These are phyloP conservation scores for Ferrisia virgata DNA, from an alignment of 2,888 invertebrate genomes.

Conservation along the genomic window DNA sequence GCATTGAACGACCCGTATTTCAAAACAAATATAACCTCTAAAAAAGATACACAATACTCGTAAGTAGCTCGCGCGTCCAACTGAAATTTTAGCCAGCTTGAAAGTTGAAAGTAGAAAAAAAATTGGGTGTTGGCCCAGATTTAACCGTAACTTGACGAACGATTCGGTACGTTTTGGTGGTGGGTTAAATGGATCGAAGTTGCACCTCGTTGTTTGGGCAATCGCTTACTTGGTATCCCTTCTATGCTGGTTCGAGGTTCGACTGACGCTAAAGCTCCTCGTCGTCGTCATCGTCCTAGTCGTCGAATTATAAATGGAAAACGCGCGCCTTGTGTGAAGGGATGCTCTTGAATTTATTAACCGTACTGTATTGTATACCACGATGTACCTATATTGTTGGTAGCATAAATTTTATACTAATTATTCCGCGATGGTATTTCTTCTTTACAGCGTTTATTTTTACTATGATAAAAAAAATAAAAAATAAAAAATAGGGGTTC, in stretches of 20 bases:
- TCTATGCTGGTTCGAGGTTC: background rate
- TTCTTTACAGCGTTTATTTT: background rate
- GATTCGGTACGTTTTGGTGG: background rate
- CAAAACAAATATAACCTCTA: conserved; percentile 5
- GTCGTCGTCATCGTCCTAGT: too few species aligned
- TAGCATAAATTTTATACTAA: background rate
- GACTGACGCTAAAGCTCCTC: too few species aligned
- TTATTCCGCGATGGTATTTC: background rate
- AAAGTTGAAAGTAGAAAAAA: background rate
- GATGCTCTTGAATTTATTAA: conserved; percentile 26
- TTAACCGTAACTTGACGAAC: background rate
- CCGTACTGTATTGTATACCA: background rate
- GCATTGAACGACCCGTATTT: conserved; percentile 2
- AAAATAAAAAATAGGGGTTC: background rate
- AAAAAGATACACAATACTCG: background rate
- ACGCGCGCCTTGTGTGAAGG: background rate
- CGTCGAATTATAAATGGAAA: conserved; percentile 5
- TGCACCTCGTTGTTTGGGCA: conserved; percentile 37
- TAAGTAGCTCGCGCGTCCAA: background rate
- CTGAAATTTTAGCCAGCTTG: background rate
- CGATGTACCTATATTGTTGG: background rate
- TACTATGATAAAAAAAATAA: background rate
- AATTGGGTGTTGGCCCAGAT: conserved; percentile 43
- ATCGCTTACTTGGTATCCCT: conserved; percentile 2
- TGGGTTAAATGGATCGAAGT: conserved; percentile 44